Conservation (phyloP, 1,140 invertebrate genomes). For the Venturia canescens region DNA sequence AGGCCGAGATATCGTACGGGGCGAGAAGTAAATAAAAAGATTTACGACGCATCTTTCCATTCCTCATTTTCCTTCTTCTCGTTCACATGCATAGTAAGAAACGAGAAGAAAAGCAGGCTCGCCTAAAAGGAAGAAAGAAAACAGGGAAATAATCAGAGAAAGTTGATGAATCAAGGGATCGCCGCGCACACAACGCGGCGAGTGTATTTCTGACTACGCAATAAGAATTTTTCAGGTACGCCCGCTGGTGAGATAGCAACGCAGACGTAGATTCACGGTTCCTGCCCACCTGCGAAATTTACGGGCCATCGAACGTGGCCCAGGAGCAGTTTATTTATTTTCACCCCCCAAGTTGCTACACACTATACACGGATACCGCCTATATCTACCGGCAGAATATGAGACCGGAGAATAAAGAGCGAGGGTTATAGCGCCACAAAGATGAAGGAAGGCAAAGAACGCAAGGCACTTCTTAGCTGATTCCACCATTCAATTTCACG, state of each 20-base stretch:
- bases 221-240: slow-evolving; percentile 7
- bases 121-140: neutral
- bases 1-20: slow-evolving; percentile 28
- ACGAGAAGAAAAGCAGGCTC: neutral
- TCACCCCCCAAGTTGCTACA: slow-evolving; percentile 19
- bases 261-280: slow-evolving; percentile 31
- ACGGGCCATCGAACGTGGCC: slow-evolving; percentile 51
- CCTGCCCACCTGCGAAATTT: slow-evolving; percentile 63
- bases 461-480: slow-evolving; percentile 54
- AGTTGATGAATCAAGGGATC: slow-evolving; percentile 20
- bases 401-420: slow-evolving; percentile 25
- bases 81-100: neutral
- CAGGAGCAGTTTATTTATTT: slow-evolving; percentile 61
- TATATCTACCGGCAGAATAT: slow-evolving; percentile 21
- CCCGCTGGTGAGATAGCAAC: neutral
- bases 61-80: slow-evolving; percentile 26
- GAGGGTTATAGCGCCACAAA: slow-evolving; percentile 4
- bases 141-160: neutral
- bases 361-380: slow-evolving; percentile 32
- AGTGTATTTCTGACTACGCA: neutral
- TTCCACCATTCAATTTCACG: slow-evolving; percentile 69
- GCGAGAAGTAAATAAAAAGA: slow-evolving; percentile 59
- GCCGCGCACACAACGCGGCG: neutral
- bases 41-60: slow-evolving; percentile 59
- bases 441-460: slow-evolving; percentile 41